Base-by-base conservation (phyloP, 2,113 vertebrate species). In the Sylvietta virens region DNA sequence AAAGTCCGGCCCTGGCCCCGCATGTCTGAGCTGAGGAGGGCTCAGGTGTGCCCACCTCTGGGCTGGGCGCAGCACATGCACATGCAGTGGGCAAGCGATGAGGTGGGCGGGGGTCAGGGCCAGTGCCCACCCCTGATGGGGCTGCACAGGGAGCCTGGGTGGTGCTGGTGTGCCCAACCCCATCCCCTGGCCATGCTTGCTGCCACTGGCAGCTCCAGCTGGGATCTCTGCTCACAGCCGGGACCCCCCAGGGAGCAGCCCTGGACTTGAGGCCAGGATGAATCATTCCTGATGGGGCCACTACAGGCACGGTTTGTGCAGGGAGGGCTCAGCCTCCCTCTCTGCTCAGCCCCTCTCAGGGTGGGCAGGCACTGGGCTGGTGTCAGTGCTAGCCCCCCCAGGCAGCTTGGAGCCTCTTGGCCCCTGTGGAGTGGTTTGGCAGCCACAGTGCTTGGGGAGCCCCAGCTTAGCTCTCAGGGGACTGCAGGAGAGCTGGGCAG, bases 81-180 rank as follows among this genome's bases (percentile, higher is more conserved):
- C 97, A 97, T 97, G 97, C 97, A 97, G 91, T 10, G 86, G 71
- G 73, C 37, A 92, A 95, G 94, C 82, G 10, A 96, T 94, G 93
- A 94, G 48, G 96, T 0, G 18, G 92, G 86, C 31, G 16, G 78
- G 71, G 88, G 40, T 78, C 3, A 2, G 56, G 56, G 58, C 58
- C 3, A 2, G 39, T 56, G 91, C 85, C 78, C 81, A 66, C 27
- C 58, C 45, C 84, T 1, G 0, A 58, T 5, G 3, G 78, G 71
- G 78, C 90, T 90, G 78, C 80, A 39, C 6, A 1, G 50, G 8
- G 28, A 86, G 47, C 45, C 40, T 31, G 71, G 4, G 65, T 3
- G 24, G 10, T 37, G 79, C 54, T 33, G 31, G 64, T 1, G 0
- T 3, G 7, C n/a, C 56, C 61, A 83, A 37, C 18, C 18, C 42